A percentile compares a stretch with the other conserved stretches of the same genome.
phyloP scores from a whole-genome alignment of 2,797 vertebrate species.

The Schizopygopsis pylzovi region DNA sequence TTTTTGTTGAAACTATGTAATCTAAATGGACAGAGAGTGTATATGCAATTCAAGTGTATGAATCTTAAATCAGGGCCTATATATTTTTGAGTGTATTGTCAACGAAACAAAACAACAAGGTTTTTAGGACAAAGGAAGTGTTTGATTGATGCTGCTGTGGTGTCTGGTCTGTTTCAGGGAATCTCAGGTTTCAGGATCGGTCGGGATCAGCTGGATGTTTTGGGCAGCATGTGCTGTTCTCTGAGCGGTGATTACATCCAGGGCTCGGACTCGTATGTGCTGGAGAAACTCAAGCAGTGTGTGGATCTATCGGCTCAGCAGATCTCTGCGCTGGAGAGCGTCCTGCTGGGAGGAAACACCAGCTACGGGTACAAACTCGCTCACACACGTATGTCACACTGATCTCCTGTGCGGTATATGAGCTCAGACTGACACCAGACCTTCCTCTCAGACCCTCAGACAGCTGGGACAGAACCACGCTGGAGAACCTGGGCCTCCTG shows the following conservation, averaged over 20 bases:
- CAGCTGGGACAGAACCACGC: slow-evolving; percentile 68
- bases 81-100: not conserved
- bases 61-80: not conserved
- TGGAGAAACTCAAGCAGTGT: slow-evolving; percentile 75
- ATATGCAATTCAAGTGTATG: too few species aligned
- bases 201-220: slow-evolving; percentile 62
- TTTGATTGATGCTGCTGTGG: not conserved
- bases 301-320: slow-evolving; percentile 54
- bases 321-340: slow-evolving; percentile 56
- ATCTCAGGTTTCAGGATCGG: slow-evolving; percentile 70
- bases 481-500: slow-evolving; percentile 66
- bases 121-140: not conserved
- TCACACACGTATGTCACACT: not conserved
- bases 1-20: too few species aligned
- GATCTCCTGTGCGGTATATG: not conserved
- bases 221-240: slow-evolving; percentile 79
- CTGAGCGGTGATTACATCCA: slow-evolving; percentile 68
- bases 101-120: not conserved
- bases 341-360: slow-evolving; percentile 65
- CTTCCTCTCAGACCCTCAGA: slow-evolving; percentile 61
- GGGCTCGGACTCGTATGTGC: slow-evolving; percentile 70
- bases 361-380: slow-evolving; percentile 67
- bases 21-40: too few species aligned
- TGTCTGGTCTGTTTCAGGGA: slow-evolving; percentile 59
- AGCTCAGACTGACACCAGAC: not conserved